Evolutionary conservation across 2,113 vertebrate genomes (phyloP), one percentile per base, ranked within the genome.

Genomic region (Halcyon malimbica): DNA sequence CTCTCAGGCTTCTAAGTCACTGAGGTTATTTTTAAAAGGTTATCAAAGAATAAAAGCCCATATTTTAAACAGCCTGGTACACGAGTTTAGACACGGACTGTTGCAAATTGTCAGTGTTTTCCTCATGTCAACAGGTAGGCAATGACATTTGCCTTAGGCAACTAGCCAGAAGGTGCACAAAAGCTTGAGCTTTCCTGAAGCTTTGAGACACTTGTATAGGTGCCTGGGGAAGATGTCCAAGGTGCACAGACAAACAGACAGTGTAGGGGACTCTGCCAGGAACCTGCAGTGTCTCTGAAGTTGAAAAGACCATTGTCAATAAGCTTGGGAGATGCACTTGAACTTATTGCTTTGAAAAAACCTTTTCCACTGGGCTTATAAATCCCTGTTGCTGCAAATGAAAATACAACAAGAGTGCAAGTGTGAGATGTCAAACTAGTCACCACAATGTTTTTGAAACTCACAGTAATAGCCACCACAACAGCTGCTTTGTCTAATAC

Each of bases 11-110:
- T 67, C 56, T 37, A 90, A 78, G 48, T 71, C 54, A 51, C 65
- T n/a, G 35, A 42, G 63, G 21, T 19, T 76, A 17, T 33, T 92
- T 86, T 83, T 44, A 16, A 87, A 83, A 95, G 12, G 23, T 83
- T 89, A 81, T 6, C 19, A 83, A 86, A 65, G 21, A 83, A 50
- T 11, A 63, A 80, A 50, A 62, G 9, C 19, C 29, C 0, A 0
- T 62, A 17, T 76, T 95, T 79, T 83, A 50, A 80, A 81, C 42
- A 56, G 37, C n/a, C 78, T 35, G 10, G 60, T 59, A 69, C 33
- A 48, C 0, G 0, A 12, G 20, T 11, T 59, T 78, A 48, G 46
- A 31, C 70, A 69, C 0, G 0, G 54, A 37, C 37, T 42, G 28
- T n/a, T 71, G 59, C 26, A 87, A 86, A 80, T 16, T 79, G 29